Percentiles rank a stretch among this genome's conserved stretches.
These are phyloP conservation scores for Phengaris alcon DNA, from an alignment of 2,888 invertebrate genomes.

Conservation along the genomic window DNA sequence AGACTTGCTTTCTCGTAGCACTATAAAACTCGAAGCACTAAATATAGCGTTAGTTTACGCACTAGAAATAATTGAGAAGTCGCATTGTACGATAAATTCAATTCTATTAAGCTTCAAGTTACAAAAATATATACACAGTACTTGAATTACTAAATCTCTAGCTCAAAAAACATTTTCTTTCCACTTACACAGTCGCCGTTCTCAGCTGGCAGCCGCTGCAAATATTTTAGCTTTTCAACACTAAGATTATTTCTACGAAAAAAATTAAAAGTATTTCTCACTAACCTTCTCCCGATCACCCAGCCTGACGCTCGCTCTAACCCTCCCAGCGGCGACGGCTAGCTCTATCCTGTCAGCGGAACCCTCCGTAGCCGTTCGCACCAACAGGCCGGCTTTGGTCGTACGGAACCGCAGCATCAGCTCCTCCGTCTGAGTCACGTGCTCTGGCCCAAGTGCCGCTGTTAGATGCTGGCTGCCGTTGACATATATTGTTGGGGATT, in stretches of 20 bases:
- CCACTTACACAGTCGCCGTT: constrained; percentile 7
- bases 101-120: no score
- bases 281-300: constrained; percentile 89
- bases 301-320: constrained; percentile 88
- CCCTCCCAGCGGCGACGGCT: constrained; percentile 89
- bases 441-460: constrained; percentile 85
- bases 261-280: constrained; percentile 32
- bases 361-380: constrained; percentile 88
- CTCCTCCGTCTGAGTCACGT: constrained; percentile 93
- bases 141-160: neutral
- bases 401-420: constrained; percentile 92
- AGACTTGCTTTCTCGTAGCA: no score
- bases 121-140: no score
- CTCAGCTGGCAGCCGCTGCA: neutral
- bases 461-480: constrained; percentile 94
- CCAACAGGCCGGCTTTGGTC: constrained; percentile 85
- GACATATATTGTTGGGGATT: constrained; percentile 91
- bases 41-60: no score
- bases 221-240: neutral
- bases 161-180: neutral
- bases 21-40: no score
- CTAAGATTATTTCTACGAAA: neutral
- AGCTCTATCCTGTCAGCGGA: constrained; percentile 91
- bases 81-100: no score
- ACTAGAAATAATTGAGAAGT: no score